Percentiles rank a stretch among this genome's conserved stretches.
Conservation (phyloP, 2,888 invertebrate species). For the Agrochola litura region DNA sequence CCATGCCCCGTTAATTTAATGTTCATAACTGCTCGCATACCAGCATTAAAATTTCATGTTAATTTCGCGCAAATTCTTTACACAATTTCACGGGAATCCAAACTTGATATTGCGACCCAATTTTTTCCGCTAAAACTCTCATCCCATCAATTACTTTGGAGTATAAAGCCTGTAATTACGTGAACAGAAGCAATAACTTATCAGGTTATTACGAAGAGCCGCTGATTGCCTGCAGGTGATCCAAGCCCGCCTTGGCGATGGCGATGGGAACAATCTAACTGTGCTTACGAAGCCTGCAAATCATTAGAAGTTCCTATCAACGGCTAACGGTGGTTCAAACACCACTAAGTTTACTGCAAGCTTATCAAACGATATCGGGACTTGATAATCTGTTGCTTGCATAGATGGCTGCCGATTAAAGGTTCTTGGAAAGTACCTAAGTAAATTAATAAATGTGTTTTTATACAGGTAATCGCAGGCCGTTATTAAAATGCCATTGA, state of each 20-base stretch:
- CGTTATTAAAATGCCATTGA: constrained; percentile 45
- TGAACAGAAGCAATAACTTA: constrained; percentile 66
- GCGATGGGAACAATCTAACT: constrained; percentile 80
- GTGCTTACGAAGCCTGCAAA: constrained; percentile 81
- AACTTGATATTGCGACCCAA: constrained; percentile 53
- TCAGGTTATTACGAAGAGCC: constrained; percentile 61
- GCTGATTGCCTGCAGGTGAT: constrained; percentile 65
- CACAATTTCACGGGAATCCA: constrained; percentile 54
- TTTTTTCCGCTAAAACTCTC: constrained; percentile 49
- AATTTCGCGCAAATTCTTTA: constrained; percentile 51
- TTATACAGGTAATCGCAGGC: constrained; percentile 27
- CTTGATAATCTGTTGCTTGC: constrained; percentile 64
- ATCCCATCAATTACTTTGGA: constrained; percentile 54
- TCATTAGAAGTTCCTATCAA: constrained; percentile 83
- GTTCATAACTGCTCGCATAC: constrained; percentile 13
- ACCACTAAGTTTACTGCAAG: constrained; percentile 75
- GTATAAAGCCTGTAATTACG: constrained; percentile 60
- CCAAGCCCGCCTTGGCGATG: constrained; percentile 62
- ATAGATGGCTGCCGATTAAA: constrained; percentile 54
- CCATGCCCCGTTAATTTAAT: constrained; percentile 11
- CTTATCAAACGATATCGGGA: constrained; percentile 71
- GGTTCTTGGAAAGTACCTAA: constrained; percentile 40
- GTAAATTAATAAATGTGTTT: constrained; percentile 31
- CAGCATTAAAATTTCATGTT: constrained; percentile 4
- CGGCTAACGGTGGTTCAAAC: constrained; percentile 81